Evolutionary conservation across 2,888 invertebrate species (phyloP).

Genomic region (Metopia argyrocephala): DNA sequence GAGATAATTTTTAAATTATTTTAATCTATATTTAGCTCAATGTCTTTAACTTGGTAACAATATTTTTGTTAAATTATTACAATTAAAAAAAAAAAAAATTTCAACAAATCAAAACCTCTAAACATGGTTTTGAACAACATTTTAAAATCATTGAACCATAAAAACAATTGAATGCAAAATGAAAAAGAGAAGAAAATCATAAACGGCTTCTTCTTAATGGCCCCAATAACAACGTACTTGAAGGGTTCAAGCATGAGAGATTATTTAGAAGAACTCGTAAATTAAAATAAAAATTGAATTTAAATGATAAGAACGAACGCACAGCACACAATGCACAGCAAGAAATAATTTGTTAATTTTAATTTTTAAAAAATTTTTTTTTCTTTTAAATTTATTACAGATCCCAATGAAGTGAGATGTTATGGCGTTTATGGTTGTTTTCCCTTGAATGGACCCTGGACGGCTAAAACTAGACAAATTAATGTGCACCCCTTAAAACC

Average conservation of each 20-base stretch:
- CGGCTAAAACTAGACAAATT: slow-evolving; percentile 87
- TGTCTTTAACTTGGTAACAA: slow-evolving; percentile 31
- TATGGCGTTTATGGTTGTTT: slow-evolving; percentile 91
- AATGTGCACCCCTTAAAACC: slow-evolving; percentile 88
- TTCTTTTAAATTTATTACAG: slow-evolving; percentile 66
- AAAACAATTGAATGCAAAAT: slow-evolving; percentile 20
- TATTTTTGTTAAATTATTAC: not conserved
- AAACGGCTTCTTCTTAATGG: slow-evolving; percentile 48
- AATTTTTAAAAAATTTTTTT: not conserved
- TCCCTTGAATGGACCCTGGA: slow-evolving; percentile 88
- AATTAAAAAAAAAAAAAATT: not conserved
- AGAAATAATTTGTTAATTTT: not conserved
- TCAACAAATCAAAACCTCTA: not conserved
- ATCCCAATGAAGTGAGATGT: slow-evolving; percentile 81
- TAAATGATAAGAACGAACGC: slow-evolving; percentile 29
- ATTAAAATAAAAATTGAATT: not conserved
- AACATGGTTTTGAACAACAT: not conserved
- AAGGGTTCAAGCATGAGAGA: slow-evolving; percentile 53
- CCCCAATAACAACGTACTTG: slow-evolving; percentile 32
- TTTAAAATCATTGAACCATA: slow-evolving; percentile 19
- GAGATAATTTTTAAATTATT: no score
- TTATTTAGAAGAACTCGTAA: slow-evolving; percentile 18
- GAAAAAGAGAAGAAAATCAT: not conserved
- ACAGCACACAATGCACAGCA: slow-evolving; percentile 8
- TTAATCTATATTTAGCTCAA: not conserved